Evolutionary conservation across 2,888 invertebrate genomes (phyloP).

Genomic region (Aquatica leii): DNA sequence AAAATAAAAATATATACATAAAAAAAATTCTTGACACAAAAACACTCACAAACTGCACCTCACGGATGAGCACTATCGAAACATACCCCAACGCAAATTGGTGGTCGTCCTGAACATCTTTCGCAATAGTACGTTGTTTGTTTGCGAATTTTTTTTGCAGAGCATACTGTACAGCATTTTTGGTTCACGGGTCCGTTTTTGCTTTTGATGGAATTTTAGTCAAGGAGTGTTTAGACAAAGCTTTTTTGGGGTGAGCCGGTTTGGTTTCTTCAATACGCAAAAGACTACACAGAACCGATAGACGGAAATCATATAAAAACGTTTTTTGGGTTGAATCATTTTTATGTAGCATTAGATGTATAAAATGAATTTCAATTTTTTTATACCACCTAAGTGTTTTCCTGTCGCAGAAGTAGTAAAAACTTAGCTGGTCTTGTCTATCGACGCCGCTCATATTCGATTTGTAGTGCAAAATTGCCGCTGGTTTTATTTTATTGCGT

Average conservation of each 20-base stretch:
- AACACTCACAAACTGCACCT: too few species aligned
- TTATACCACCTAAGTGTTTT: too few species aligned
- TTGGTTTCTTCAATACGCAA: background rate
- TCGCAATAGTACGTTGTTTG: constrained; percentile 2
- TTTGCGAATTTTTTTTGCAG: constrained; percentile 2
- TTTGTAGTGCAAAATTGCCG: background rate
- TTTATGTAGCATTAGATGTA: background rate
- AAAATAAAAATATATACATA: too few species aligned
- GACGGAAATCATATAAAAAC: background rate
- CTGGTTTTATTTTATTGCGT: background rate
- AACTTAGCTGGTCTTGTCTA: background rate
- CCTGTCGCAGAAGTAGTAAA: too few species aligned
- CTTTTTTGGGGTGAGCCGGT: too few species aligned
- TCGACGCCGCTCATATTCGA: background rate
- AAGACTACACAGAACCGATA: background rate
- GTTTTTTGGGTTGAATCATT: background rate
- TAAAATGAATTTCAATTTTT: background rate
- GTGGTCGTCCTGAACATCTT: background rate
- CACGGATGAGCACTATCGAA: constrained; percentile 1
- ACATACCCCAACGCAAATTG: constrained; percentile 4
- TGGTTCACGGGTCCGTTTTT: background rate
- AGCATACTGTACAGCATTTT: constrained; percentile 6
- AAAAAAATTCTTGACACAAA: too few species aligned
- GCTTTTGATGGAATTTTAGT: background rate
- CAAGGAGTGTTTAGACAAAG: too few species aligned